These are phyloP conservation scores for Zalophus californianus DNA, from an alignment of 2,797 vertebrate genomes.

Conservation along the genomic window DNA sequence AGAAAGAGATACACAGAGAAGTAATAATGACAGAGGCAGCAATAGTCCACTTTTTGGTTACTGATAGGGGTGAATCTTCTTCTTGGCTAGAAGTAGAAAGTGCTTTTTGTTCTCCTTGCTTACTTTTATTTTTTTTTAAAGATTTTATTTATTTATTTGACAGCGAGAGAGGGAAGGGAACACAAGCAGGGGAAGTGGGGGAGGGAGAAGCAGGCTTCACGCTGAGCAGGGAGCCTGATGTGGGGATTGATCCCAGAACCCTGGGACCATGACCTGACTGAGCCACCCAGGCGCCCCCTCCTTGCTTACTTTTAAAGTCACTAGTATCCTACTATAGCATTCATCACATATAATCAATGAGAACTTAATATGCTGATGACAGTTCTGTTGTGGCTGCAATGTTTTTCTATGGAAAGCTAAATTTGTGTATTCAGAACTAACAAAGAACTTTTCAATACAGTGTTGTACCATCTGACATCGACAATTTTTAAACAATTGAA, in stretches of 20 bases:
- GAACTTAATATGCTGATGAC: background rate
- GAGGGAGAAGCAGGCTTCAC: no score
- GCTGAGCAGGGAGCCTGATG: no score
- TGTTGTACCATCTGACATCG: no score
- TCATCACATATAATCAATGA: background rate
- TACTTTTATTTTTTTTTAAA: background rate
- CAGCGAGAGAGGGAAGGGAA: no score
- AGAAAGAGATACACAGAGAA: background rate
- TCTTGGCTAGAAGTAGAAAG: background rate
- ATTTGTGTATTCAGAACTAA: background rate
- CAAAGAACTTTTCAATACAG: background rate
- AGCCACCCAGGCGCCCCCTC: background rate
- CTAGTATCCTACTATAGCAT: background rate
- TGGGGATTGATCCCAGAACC: no score
- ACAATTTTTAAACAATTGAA: background rate
- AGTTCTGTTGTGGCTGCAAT: background rate
- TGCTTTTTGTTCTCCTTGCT: background rate
- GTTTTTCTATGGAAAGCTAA: background rate
- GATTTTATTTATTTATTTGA: no score
- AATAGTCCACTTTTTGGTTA: background rate
- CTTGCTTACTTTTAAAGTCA: constrained; percentile 19
- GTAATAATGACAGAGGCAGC: background rate
- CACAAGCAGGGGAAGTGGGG: no score
- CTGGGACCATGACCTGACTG: no score
- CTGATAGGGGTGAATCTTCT: background rate